Percentiles rank a stretch among this genome's conserved stretches.
Evolutionary conservation across 2,113 vertebrate species (phyloP).

Genomic region (Microcebus lehilahytsara): DNA sequence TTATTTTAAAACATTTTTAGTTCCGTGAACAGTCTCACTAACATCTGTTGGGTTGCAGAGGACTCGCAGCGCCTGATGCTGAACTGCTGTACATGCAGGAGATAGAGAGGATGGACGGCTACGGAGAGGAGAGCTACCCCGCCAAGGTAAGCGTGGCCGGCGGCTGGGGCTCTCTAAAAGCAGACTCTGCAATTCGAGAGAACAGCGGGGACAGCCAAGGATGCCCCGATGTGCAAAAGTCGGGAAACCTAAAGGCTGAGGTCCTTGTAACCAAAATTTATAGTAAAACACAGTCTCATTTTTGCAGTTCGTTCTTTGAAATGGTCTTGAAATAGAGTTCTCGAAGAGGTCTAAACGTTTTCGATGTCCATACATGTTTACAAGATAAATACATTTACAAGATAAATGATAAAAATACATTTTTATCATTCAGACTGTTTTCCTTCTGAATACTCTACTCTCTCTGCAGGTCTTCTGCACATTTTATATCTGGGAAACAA

Average conservation of each 20-base stretch:
- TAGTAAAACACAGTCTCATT: background rate
- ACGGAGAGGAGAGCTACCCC: constrained; percentile 95
- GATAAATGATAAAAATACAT: background rate
- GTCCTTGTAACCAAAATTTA: background rate
- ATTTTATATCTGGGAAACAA: background rate
- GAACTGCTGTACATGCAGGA: constrained; percentile 99
- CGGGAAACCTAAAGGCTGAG: background rate
- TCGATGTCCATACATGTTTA: background rate
- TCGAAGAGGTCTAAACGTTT: background rate
- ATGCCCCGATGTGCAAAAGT: background rate
- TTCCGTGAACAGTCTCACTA: background rate
- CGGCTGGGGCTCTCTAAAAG: background rate
- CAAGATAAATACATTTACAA: background rate
- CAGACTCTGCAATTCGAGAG: rapidly evolving
- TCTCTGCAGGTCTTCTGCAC: background rate
- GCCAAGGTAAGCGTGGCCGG: constrained; percentile 88
- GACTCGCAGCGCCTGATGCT: constrained; percentile 93
- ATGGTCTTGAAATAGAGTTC: background rate
- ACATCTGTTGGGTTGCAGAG: constrained; percentile 83
- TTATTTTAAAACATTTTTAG: background rate
- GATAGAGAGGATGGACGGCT: constrained; percentile 96
- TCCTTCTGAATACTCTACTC: background rate
- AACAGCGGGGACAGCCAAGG: background rate
- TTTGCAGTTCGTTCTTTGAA: background rate
- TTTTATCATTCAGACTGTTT: background rate